Base-by-base conservation (phyloP, 2,888 invertebrate genomes). In the Drosophila eohydei region DNA sequence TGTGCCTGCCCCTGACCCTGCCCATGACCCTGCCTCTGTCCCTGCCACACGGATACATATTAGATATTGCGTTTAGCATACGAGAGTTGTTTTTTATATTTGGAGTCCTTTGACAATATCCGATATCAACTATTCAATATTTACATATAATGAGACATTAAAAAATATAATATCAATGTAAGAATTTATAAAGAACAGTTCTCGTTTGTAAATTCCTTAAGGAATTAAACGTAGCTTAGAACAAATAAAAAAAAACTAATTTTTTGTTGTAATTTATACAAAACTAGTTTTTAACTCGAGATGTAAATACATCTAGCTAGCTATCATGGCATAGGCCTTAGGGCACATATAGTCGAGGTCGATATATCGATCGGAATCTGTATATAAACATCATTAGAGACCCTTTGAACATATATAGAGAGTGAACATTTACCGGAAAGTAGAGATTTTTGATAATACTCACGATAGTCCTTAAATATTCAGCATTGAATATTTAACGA, bases 351-450 rank as follows among this genome's bases (percentile, higher is more conserved):
- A 48, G 9, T 11, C 12, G 21, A 7, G 50, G 9, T 14, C 9
- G 26, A 26, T 9, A n/a, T 36, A 34, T 52, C 14, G 21, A 52
- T 36, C 38, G 36, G 26, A 52, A n/a, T 26, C 26, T 36, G 52
- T 38, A 52, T n/a, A 52, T 52, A 52, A 14, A 36, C 50, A 51
- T 55, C 8, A 51, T 51, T 56, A 59, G 58, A n/a, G 26, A 50
- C 28, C 46, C 61, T 21, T 72, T 74, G 30, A 26, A 52, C 9
- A 52, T 52, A 90, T 91, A 91, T 91, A 91, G 90, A 91, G 83
- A 83, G 83, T 91, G 91, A 90, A 91, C 91, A 91, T 91, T 91
- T 91, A 84, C 91, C 91, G 91, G 91, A 91, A 84, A 81, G 75
- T 85, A 81, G 81, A 72, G 81, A 86, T 84, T 58, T 79, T 59